phyloP scores from a whole-genome alignment of 2,113 vertebrate species.

The Cisticola juncidis region DNA sequence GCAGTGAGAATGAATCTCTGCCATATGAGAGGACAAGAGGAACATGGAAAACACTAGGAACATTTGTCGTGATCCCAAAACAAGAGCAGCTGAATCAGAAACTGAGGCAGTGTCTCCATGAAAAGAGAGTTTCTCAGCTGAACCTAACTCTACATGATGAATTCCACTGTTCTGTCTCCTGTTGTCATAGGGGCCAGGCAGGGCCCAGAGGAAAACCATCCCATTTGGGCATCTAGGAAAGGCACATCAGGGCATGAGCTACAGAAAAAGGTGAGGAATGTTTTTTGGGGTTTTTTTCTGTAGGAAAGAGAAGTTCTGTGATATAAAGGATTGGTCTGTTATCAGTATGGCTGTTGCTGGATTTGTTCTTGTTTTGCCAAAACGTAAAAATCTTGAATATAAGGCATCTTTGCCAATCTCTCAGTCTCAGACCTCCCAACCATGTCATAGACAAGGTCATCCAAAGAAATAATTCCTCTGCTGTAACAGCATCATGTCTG shows the following conservation, averaged over 20 bases:
- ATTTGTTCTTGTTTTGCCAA: neutral
- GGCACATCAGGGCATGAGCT: neutral
- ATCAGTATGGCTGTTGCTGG: neutral
- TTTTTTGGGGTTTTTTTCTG: neutral
- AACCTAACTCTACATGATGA: neutral
- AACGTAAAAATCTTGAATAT: neutral
- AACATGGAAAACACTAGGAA: neutral
- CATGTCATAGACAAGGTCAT: neutral
- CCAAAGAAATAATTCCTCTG: neutral
- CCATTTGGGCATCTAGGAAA: neutral
- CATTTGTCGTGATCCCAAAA: neutral
- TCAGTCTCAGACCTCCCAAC: neutral
- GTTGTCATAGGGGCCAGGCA: neutral
- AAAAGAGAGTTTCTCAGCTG: neutral
- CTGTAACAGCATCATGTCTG: neutral
- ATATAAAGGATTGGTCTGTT: neutral
- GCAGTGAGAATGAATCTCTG: neutral
- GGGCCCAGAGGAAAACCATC: neutral
- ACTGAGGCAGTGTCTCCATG: neutral
- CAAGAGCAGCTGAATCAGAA: accelerated
- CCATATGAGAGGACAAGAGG: neutral
- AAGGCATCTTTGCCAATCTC: neutral
- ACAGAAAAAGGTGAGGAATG: neutral
- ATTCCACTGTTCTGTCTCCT: neutral
- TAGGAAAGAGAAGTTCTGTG: neutral